These are phyloP conservation scores for Colaptes auratus DNA, from an alignment of 2,113 vertebrate genomes.

Conservation along the genomic window DNA sequence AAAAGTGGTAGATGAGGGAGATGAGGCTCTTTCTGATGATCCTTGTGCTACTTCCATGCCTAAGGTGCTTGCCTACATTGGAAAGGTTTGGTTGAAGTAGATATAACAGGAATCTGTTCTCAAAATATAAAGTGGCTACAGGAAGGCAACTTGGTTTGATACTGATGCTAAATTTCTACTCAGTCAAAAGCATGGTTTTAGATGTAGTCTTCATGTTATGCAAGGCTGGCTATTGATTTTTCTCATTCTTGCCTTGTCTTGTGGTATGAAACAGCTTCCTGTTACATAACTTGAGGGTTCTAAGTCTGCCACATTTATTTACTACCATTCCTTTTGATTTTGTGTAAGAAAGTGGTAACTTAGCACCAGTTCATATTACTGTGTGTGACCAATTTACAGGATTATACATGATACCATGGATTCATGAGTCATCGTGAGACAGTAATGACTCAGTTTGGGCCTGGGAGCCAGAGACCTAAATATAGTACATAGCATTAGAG, in stretches of 20 bases:
- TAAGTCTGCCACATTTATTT: neutral
- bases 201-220: neutral
- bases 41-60: neutral
- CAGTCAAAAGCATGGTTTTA: neutral
- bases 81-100: neutral
- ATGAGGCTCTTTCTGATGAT: neutral
- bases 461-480: slow-evolving; percentile 5
- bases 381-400: neutral
- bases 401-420: neutral
- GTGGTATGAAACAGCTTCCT: neutral
- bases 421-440: neutral
- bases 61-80: neutral
- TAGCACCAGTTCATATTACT: neutral
- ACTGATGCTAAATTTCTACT: neutral
- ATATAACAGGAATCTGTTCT: neutral
- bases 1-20: neutral
- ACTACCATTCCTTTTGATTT: neutral
- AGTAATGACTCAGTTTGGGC: slow-evolving; percentile 17
- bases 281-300: neutral
- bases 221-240: neutral
- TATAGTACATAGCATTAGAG: neutral
- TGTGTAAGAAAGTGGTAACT: neutral
- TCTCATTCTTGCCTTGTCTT: neutral
- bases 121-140: neutral
- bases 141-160: neutral